Evolutionary conservation across 2,113 vertebrate genomes (phyloP), one percentile per base, ranked within the genome.

Genomic region (Chascanopsetta lugubris): DNA sequence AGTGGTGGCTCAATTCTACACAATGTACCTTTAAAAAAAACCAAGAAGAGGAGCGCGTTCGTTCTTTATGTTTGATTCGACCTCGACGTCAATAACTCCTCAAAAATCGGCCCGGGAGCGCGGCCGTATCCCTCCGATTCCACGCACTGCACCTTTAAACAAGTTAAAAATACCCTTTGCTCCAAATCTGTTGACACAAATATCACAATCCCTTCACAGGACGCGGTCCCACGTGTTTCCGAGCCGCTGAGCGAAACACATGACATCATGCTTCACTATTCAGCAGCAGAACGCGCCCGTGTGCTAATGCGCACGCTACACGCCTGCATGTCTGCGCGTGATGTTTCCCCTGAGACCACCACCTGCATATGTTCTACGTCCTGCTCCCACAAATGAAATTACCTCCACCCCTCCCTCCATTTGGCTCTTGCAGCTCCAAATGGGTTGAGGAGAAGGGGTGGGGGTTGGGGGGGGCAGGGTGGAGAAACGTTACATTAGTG

Each of bases 401-500:
- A 80, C 72, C 63, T 65, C 76, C 51, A 70, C 42, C 27, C 61
- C 20, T 36, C 27, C 61, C 20, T 61, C 51, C 50, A 60, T 83
- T 61, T 58, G 70, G 75, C 54, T 73, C 46, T n/a, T 26, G 53
- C 62, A 79, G 76, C 74, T 63, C 77, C 77, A 69, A 75, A 77
- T 63, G 68, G 72, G 79, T 21, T 64, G 65, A 76, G 63, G 57
- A n/a, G n/a, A n/a, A n/a, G n/a, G n/a, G n/a, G n/a, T n/a, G n/a
- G n/a, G n/a, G n/a, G n/a, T n/a, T n/a, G n/a, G n/a, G n/a, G n/a
- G n/a, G n/a, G n/a, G n/a, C n/a, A n/a, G n/a, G n/a, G n/a, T n/a
- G n/a, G 76, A 77, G 62, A 79, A 79, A 84, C 69, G 83, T 83
- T 86, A 86, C 79, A 79, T 81, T 81, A 72, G 47, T 78, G 85